Evolutionary conservation across 2,888 invertebrate species (phyloP).

Genomic region (Orthosia cruda): DNA sequence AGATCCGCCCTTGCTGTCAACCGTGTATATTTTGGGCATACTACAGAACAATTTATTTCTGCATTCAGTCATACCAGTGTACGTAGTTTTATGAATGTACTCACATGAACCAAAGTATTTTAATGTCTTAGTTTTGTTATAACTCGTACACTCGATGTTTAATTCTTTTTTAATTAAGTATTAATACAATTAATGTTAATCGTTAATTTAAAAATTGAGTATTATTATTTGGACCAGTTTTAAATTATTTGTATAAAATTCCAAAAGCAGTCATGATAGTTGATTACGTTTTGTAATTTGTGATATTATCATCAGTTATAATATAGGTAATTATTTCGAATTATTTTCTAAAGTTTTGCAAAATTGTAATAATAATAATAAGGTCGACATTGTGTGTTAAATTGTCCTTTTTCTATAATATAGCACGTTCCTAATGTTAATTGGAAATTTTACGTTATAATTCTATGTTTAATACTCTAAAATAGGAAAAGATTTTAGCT

Average conservation of each 20-base stretch:
- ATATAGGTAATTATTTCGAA: constrained; percentile 64
- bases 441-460: constrained; percentile 83
- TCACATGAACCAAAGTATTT: constrained; percentile 88
- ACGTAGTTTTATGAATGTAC: constrained; percentile 72
- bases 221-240: constrained; percentile 84
- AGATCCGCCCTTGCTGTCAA: no score
- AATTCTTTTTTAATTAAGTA: constrained; percentile 76
- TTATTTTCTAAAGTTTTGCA: constrained; percentile 66
- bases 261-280: constrained; percentile 54
- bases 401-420: constrained; percentile 70
- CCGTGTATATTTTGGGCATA: constrained; percentile 62
- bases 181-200: constrained; percentile 74
- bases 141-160: constrained; percentile 76
- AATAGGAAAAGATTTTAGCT: constrained; percentile 83
- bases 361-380: constrained; percentile 50
- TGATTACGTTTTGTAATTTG: constrained; percentile 66
- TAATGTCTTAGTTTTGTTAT: constrained; percentile 79
- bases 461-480: constrained; percentile 82
- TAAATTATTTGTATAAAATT: constrained; percentile 76
- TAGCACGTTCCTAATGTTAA: constrained; percentile 82
- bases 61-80: constrained; percentile 65
- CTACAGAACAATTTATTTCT: constrained; percentile 50
- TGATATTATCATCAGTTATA: constrained; percentile 68
- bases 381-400: constrained; percentile 68
- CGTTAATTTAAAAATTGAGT: constrained; percentile 80